These are phyloP conservation scores for Diorhabda sublineata DNA, from an alignment of 1,140 invertebrate species.

Conservation along the genomic window DNA sequence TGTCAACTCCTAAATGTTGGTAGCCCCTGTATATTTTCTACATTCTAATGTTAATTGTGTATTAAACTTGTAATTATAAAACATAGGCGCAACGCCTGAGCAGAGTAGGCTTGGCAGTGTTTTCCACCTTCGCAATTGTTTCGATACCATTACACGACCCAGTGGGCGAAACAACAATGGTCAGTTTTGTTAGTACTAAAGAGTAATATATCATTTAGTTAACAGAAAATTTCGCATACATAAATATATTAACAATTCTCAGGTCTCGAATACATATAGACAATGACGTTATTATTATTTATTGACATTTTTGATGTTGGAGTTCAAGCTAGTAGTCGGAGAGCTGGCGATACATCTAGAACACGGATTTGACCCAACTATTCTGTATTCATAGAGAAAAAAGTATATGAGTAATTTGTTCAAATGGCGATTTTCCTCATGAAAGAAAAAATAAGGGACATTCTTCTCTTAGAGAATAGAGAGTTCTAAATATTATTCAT, in stretches of 20 bases:
- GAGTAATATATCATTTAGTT: constrained; percentile 31
- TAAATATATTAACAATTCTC: constrained; percentile 20
- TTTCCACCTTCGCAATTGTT: constrained; percentile 34
- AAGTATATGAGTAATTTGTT: too few relatives aligned
- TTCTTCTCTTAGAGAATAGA: too few relatives aligned
- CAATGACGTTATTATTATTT: background rate
- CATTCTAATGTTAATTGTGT: background rate
- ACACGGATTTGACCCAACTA: too few relatives aligned
- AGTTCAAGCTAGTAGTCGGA: background rate
- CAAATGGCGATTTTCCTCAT: too few relatives aligned
- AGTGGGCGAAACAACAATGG: constrained; percentile 36
- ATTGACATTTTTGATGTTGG: background rate
- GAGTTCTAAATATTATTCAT: too few relatives aligned
- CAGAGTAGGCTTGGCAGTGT: constrained; percentile 28
- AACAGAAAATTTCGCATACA: constrained; percentile 26
- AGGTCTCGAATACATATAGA: background rate
- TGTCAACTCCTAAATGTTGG: too few relatives aligned
- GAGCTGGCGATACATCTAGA: too few relatives aligned
- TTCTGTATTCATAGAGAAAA: too few relatives aligned
- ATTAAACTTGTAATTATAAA: constrained; percentile 13
- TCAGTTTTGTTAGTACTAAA: constrained; percentile 32
- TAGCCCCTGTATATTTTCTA: too few relatives aligned
- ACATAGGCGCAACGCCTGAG: constrained; percentile 22
- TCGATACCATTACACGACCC: constrained; percentile 29
- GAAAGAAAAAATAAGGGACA: too few relatives aligned